Base-by-base conservation (phyloP, 2,797 vertebrate genomes). In the Schizothorax lantsangensis region DNA sequence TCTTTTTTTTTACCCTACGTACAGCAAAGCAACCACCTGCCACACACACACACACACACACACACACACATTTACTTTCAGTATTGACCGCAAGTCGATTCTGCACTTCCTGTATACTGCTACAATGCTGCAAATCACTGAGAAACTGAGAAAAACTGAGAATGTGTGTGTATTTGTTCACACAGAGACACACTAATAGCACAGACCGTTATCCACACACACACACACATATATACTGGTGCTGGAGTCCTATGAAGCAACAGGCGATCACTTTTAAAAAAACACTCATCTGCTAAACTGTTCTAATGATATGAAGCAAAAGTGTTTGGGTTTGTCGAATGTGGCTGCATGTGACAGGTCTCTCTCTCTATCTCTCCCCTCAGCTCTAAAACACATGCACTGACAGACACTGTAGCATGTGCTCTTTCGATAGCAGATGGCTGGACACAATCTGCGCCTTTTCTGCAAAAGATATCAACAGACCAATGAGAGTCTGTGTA, bases 371-470 rank as follows among this genome's bases (percentile, higher is more conserved):
- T 62, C 19, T 81, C 8, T 57, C 45, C 9, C 40, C 52, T 72
- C 86, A 43, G 84, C 85, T 79, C 81, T 84, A 81, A 86, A 86
- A 89, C 89, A 88, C 89, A 89, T 88, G 88, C 84, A 81, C 84
- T 86, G 77, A 90, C 89, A 89, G 88, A 89, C 88, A 88, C 73
- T 82, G 81, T 74, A 89, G 84, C 89, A 90, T 90, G 89, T 90
- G 89, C 85, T 90, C 89, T 85, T 62, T 84, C 88, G 86, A 79
- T 82, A 90, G 86, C 89, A 90, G 89, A 90, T 90, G 89, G 88
- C 84, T 86, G 88, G 77, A 88, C 78, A 8, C 89, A 90, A 90
- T 90, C 89, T 90, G 88, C 40, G 78, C 77, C 81, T 57, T 49
- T 85, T 72, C 86, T 89, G 89, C 66, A 84, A 90, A 90, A 88